Conservation (phyloP, 2,113 vertebrate species). For the Rafetus swinhoei region DNA sequence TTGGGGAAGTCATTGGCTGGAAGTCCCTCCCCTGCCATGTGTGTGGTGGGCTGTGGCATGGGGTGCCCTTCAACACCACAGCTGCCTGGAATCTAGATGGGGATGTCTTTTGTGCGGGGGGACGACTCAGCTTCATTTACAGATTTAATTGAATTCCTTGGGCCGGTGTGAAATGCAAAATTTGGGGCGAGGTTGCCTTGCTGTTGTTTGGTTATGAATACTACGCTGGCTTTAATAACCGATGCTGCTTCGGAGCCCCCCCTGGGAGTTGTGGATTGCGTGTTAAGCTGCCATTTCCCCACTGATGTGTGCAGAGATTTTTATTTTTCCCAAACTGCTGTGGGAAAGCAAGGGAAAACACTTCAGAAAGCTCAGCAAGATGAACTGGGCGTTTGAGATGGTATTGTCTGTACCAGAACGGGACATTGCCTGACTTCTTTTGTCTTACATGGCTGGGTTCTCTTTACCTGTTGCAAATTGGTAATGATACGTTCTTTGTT, state of each 20-base stretch:
- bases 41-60: too few species aligned
- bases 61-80: not conserved
- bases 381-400: not conserved
- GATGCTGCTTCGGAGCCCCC: not conserved
- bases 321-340: not conserved
- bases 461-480: not conserved
- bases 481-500: not conserved
- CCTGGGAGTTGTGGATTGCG: not conserved
- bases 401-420: not conserved
- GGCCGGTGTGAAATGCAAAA: not conserved
- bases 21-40: not conserved
- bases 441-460: not conserved
- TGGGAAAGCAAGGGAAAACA: not conserved
- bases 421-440: not conserved
- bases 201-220: not conserved
- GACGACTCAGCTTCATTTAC: not conserved
- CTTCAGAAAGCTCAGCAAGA: not conserved
- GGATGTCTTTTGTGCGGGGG: not conserved
- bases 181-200: not conserved
- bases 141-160: not conserved
- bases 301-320: not conserved
- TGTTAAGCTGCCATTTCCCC: not conserved
- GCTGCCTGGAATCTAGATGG: not conserved
- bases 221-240: not conserved
- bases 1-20: not conserved